Evolutionary conservation across 2,888 invertebrate species (phyloP), one percentile per base, ranked within the genome.

Genomic region (Chelonus formosanus): DNA sequence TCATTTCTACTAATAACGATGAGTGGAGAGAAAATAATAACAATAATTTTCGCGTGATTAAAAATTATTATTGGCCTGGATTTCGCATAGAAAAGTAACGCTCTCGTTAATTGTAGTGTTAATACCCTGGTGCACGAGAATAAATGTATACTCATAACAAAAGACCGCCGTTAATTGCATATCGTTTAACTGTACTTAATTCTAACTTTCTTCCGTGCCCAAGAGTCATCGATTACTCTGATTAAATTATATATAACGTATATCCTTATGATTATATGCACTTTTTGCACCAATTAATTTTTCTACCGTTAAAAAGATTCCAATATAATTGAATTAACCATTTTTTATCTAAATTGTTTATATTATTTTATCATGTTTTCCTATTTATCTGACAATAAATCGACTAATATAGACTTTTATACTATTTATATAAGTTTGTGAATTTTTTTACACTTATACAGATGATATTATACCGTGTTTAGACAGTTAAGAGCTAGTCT

Each of bases 201-300:
- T 52, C n/a, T 50, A 47, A 50, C 50, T 60, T 34, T 40, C 31
- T 60, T 60, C 8, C 52, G 8, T 60, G 50, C 40, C 50, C 31
- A 10, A 8, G 43, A 50, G 32, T 50, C 48, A 60, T 60, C 52
- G 40, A 59, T 59, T 58, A 58, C 48, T 35, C n/a, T 20, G 20
- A 20, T 20, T 20, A 20, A 20, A 20, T 20, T 20, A 20, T 20
- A 20, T 20, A 20, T 20, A 20, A 20, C 20, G 20, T 20, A 32
- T 59, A 44, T 58, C 6, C 35, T 44, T 34, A 47, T 58, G n/a
- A 8, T 36, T 35, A n/a, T 36, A 59, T 59, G 50, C 20, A 50
- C 48, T 59, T 50, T 58, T 34, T 47, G 47, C 5, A 58, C 32
- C 36, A 58, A 58, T 58, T 58, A 58, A 45, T 57, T 57, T 5